These are phyloP conservation scores for Ciconia maguari DNA, from an alignment of 2,113 vertebrate species.

Conservation along the genomic window DNA sequence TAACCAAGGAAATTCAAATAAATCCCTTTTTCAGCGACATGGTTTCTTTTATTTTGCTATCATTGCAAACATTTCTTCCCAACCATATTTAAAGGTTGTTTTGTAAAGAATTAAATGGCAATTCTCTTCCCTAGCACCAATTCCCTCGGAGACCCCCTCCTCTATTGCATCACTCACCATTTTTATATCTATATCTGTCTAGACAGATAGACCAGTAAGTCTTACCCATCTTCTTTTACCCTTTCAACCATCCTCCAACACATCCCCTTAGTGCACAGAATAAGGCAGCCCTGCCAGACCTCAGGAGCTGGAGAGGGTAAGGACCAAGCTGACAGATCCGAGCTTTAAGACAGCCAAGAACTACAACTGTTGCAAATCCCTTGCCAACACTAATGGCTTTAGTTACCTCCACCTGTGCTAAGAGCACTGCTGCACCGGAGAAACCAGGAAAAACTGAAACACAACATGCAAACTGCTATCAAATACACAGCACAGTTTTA, in stretches of 20 bases:
- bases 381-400: not conserved
- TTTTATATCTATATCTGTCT: not conserved
- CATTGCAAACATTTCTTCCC: not conserved
- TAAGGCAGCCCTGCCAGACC: fast-evolving
- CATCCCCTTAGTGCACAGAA: not conserved
- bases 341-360: not conserved
- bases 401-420: not conserved
- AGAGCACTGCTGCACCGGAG: not conserved
- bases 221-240: not conserved
- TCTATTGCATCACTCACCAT: not conserved
- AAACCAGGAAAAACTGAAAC: not conserved
- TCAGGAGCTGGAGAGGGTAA: not conserved
- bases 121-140: not conserved
- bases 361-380: not conserved
- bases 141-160: not conserved
- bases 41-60: not conserved
- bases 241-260: not conserved
- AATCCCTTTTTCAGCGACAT: not conserved
- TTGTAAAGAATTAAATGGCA: constrained; percentile 10
- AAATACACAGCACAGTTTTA: not conserved
- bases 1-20: constrained; percentile 50
- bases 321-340: not conserved
- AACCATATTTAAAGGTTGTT: constrained; percentile 4
- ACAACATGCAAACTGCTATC: not conserved
- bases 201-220: not conserved